Evolutionary conservation across 2,888 invertebrate species (phyloP).

Genomic region (Tromatobia lineatoria): DNA sequence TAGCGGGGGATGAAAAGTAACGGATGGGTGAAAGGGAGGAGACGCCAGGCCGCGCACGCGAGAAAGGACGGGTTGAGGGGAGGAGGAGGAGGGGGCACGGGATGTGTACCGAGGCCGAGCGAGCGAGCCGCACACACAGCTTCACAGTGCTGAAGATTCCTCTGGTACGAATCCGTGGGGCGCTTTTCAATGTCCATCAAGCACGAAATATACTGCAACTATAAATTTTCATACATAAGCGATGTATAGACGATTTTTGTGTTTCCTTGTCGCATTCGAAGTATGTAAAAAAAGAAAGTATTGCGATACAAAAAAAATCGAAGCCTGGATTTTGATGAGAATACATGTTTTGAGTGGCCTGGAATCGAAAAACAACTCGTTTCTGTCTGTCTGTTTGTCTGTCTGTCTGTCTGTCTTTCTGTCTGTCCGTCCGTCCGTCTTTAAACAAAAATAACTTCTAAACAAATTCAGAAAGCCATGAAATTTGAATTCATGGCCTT

Average conservation of each 20-base stretch:
- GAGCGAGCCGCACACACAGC: conserved; percentile 40
- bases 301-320: too few relatives aligned
- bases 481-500: too few relatives aligned
- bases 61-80: conserved; percentile 37
- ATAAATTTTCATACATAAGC: background rate
- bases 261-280: too few relatives aligned
- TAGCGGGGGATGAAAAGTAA: conserved; percentile 64
- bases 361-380: too few relatives aligned
- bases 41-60: conserved; percentile 66
- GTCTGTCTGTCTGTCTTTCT: too few relatives aligned
- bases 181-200: conserved; percentile 59
- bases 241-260: background rate
- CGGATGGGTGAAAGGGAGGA: conserved; percentile 69
- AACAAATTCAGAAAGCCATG: too few relatives aligned
- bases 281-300: too few relatives aligned
- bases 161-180: conserved; percentile 76
- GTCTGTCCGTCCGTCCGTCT: too few relatives aligned
- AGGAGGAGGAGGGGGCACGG: conserved; percentile 50
- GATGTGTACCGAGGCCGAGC: conserved; percentile 52
- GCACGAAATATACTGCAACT: background rate
- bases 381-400: too few relatives aligned
- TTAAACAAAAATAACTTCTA: too few relatives aligned
- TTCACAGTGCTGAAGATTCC: conserved; percentile 78
- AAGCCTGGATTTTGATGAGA: too few relatives aligned
- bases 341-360: too few relatives aligned